Base-by-base conservation (phyloP, 37 sponge, comb jelly and placozoan species). In the Crambe crambe region DNA sequence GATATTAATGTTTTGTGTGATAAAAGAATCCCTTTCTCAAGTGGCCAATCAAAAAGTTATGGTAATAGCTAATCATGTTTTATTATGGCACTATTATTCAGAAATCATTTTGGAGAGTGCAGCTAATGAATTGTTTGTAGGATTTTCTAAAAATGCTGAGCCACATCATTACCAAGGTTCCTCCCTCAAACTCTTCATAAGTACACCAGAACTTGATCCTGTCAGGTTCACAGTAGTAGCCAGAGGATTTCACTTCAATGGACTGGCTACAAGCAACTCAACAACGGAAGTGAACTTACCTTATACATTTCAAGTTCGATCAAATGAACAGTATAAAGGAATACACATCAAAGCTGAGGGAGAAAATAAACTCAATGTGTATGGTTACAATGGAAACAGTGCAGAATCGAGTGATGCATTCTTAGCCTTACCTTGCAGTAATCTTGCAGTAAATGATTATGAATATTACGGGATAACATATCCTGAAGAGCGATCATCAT, bases 321-420 rank as follows among this genome's bases (percentile, higher is more conserved):
- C 71, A 40, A 58, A 9, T n/a, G 80, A 80, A 36, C 31, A 58
- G 69, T 27, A 80, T 66, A 83, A 83, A 75, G 83, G 76, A 20
- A 65, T 83, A 32, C 68, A 63, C 22, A 36, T 83, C 38, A 32
- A 40, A 42, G 75, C 83, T 25, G 68, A 30, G 20, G 67, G 67
- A 65, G 35, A 65, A 4, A 39, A 25, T 6, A 63, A 21, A 65
- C 73, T 89, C 42, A 31, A 73, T 61, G 84, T 89, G 23, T 89
- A 78, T 70, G 86, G 81, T 1, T 79, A 58, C 17, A 59, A 56
- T 60, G n/a, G n/a, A n/a, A 68, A 85, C 30, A 72, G 20, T 38
- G 27, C 18, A 18, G 39, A 44, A 21, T 68, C 90, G 26, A 73
- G 80, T 44, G 90, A 89, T 75, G 77, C 76, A 42, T 80, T 66